Evolutionary conservation across 2,888 invertebrate species (phyloP).

Genomic region (Euclidia mi): DNA sequence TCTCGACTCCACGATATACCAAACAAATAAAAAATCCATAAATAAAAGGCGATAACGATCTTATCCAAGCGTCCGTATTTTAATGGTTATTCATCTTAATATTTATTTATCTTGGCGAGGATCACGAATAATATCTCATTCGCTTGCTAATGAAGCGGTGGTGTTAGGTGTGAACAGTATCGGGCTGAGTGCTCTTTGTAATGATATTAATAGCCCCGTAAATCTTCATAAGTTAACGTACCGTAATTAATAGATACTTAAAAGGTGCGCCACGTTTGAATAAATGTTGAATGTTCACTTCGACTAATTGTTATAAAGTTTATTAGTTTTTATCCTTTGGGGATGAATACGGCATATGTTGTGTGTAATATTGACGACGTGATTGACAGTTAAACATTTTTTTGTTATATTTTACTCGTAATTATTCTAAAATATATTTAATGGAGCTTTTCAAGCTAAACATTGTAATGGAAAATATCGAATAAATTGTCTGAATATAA

Average conservation of each 20-base stretch:
- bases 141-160: slow-evolving; percentile 46
- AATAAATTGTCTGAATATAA: too few species aligned
- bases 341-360: too few species aligned
- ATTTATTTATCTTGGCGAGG: slow-evolving; percentile 47
- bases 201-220: slow-evolving; percentile 52
- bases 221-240: slow-evolving; percentile 34
- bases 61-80: slow-evolving; percentile 1
- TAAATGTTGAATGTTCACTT: slow-evolving; percentile 4
- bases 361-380: too few species aligned
- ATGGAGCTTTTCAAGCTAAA: too few species aligned
- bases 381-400: too few species aligned
- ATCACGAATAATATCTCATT: slow-evolving; percentile 50
- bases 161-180: slow-evolving; percentile 47
- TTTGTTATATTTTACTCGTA: too few species aligned
- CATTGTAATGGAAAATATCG: too few species aligned
- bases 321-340: too few species aligned
- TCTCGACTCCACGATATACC: too few species aligned
- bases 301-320: background rate
- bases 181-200: slow-evolving; percentile 26
- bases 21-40: too few species aligned
- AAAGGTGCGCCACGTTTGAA: slow-evolving; percentile 34
- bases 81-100: slow-evolving; percentile 23
- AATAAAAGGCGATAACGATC: background rate
- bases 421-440: too few species aligned
- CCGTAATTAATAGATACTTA: slow-evolving; percentile 46